A percentile compares a stretch with the other conserved stretches of the same genome.
These are phyloP conservation scores for Clunio marinus DNA, from an alignment of 2,888 invertebrate genomes.

Conservation along the genomic window DNA sequence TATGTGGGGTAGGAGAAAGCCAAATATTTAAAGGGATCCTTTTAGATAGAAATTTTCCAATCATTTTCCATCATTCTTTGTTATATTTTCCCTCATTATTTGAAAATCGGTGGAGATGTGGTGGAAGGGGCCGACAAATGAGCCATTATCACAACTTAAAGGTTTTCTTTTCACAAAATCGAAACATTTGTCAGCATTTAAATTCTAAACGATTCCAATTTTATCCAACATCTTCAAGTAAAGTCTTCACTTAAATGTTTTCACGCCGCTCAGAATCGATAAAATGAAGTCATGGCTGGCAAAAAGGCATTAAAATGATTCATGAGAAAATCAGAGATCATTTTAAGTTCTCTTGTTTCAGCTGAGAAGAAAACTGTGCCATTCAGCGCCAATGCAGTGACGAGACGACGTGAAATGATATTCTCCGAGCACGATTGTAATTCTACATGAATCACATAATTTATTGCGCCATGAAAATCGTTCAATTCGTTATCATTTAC, in stretches of 20 bases:
- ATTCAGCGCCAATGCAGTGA: neutral
- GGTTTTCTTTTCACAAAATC: no score
- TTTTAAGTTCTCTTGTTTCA: neutral
- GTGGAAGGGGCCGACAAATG: neutral
- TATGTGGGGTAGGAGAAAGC: no score
- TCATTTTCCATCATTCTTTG: neutral
- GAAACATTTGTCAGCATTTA: neutral
- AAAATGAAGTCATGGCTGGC: neutral
- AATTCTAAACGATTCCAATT: neutral
- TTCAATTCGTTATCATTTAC: conserved; percentile 30
- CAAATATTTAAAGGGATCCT: no score
- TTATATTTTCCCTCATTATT: neutral
- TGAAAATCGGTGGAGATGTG: neutral
- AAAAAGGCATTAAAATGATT: conserved; percentile 16
- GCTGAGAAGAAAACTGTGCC: no score
- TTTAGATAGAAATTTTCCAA: neutral
- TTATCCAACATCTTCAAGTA: neutral
- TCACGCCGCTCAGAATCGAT: neutral
- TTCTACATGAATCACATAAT: conserved; percentile 15
- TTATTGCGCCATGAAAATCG: conserved; percentile 24
- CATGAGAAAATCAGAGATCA: conserved; percentile 20
- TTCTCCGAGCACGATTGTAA: neutral
- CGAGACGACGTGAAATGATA: neutral
- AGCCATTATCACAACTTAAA: neutral
- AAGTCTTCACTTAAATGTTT: neutral